A percentile compares a stretch with the other conserved stretches of the same genome.
These are phyloP conservation scores for Tiaroga cobitis DNA, from an alignment of 2,797 vertebrate genomes.

Conservation along the genomic window DNA sequence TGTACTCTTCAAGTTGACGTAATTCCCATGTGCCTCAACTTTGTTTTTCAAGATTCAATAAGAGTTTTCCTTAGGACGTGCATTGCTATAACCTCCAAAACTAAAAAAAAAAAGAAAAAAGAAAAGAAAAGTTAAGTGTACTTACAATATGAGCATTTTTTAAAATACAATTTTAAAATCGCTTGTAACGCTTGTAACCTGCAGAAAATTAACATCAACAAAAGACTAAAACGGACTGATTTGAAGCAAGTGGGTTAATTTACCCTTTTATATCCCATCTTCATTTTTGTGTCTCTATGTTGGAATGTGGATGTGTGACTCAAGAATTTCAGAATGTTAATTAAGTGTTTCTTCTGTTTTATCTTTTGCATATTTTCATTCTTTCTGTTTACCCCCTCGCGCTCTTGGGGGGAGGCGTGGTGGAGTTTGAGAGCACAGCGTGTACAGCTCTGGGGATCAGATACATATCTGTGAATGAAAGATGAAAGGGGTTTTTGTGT, in stretches of 20 bases:
- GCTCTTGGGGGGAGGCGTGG: conserved; percentile 15
- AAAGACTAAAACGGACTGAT: neutral
- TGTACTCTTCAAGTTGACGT: neutral
- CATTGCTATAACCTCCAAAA: neutral
- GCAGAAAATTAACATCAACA: neutral
- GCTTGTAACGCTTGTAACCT: neutral
- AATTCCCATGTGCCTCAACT: neutral
- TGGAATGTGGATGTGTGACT: neutral
- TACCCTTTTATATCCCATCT: neutral
- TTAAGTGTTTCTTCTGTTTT: conserved; percentile 33
- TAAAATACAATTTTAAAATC: neutral
- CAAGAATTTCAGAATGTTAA: conserved; percentile 7
- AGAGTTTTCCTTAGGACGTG: neutral
- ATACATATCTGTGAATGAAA: conserved; percentile 40
- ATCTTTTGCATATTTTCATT: conserved; percentile 45
- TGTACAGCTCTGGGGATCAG: conserved; percentile 19
- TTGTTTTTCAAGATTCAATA: neutral
- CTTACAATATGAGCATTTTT: neutral
- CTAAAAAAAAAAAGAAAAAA: neutral
- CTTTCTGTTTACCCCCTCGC: conserved; percentile 1
- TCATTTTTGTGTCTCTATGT: neutral
- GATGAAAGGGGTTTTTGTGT: conserved; percentile 33
- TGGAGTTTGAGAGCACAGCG: conserved; percentile 4
- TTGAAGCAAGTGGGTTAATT: neutral
- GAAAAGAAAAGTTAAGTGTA: neutral